Conservation (phyloP, 2,888 invertebrate genomes). For the Callyntrura sp. region DNA sequence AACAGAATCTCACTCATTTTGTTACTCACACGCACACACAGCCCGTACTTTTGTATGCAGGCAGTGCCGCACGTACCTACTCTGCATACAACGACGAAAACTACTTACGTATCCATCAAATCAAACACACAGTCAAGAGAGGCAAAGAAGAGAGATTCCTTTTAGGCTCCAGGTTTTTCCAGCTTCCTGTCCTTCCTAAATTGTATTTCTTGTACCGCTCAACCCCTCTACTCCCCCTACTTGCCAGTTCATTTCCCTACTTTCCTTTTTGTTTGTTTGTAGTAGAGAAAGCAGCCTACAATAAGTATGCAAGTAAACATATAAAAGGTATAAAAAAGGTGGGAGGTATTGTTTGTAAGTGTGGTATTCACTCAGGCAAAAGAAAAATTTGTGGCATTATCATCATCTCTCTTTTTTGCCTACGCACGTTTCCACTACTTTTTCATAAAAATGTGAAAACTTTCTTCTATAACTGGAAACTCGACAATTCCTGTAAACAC, state of each 20-base stretch:
- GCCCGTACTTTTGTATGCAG: not conserved
- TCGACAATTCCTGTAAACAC: no score
- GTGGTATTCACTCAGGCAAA: slow-evolving; percentile 50
- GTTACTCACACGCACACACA: no score
- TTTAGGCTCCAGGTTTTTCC: not conserved
- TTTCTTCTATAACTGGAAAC: no score
- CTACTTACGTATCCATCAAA: slow-evolving; percentile 32
- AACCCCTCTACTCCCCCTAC: not conserved
- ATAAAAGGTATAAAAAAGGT: slow-evolving; percentile 52
- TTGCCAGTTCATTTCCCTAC: slow-evolving; percentile 45
- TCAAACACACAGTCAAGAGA: slow-evolving; percentile 29
- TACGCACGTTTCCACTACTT: not conserved
- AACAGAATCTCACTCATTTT: not conserved
- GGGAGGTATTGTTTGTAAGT: slow-evolving; percentile 69
- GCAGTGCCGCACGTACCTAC: not conserved
- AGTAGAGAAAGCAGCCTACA: not conserved
- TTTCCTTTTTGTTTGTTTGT: slow-evolving; percentile 47
- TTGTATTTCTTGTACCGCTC: not conserved
- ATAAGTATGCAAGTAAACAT: slow-evolving; percentile 57
- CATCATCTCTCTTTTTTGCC: slow-evolving; percentile 55
- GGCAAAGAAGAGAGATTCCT: not conserved
- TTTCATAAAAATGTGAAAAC: no score
- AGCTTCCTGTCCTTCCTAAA: not conserved
- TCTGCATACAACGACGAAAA: slow-evolving; percentile 6
- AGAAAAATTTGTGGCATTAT: slow-evolving; percentile 50